These are phyloP conservation scores for Chalcis sispes DNA, from an alignment of 2,888 invertebrate genomes.

Conservation along the genomic window DNA sequence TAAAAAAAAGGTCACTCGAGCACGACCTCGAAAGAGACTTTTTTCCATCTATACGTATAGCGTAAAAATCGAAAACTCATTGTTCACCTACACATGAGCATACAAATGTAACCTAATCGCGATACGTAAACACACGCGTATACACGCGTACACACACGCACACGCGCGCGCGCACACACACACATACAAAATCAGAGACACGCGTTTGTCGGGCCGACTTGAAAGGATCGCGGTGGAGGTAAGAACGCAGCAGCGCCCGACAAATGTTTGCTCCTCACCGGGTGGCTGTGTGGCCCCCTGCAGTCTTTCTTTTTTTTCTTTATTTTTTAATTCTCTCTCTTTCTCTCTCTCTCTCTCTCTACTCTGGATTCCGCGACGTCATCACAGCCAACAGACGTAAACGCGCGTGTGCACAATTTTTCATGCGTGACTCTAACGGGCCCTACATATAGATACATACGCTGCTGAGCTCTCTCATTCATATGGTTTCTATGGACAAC, in stretches of 20 bases:
- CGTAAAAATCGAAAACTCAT: no score
- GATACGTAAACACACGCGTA: no score
- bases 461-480: constrained; percentile 37
- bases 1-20: no score
- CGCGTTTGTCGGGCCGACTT: neutral
- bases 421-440: neutral
- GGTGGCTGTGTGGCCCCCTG: constrained; percentile 37
- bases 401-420: constrained; percentile 15
- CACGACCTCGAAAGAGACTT: no score
- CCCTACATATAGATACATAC: constrained; percentile 33
- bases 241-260: no score
- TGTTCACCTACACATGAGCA: no score
- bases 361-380: constrained; percentile 15
- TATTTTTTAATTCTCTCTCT: neutral
- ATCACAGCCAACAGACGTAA: constrained; percentile 32
- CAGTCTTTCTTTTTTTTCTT: no score
- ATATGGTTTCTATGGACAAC: neutral
- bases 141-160: neutral
- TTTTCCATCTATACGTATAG: no score
- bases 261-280: constrained; percentile 24
- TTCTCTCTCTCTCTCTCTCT: neutral
- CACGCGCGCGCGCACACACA: neutral
- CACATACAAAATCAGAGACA: neutral
- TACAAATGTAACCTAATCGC: no score
- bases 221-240: neutral